phyloP scores from a whole-genome alignment of 1,140 invertebrate species.

The Lepidurus couesii region DNA sequence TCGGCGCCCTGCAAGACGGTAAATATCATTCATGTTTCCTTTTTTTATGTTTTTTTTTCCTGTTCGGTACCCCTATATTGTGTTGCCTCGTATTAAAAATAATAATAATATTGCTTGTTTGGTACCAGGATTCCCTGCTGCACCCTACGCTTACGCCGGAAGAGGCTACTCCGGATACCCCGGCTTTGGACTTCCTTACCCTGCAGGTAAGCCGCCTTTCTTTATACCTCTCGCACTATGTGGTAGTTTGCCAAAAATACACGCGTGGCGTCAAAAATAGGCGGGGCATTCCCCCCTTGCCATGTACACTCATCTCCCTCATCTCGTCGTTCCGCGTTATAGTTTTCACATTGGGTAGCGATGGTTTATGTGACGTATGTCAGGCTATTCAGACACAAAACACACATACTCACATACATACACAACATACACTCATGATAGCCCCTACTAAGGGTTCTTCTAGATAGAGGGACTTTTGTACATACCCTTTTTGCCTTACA shows the following conservation, averaged over 20 bases:
- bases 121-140: conserved; percentile 31
- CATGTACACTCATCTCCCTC: no score
- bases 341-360: no score
- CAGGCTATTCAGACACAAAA: not conserved
- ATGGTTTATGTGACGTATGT: not conserved
- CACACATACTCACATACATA: not conserved
- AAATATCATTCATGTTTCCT: not conserved
- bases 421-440: not conserved
- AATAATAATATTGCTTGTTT: not conserved
- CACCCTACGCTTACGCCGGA: conserved; percentile 32
- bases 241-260: no score
- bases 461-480: conserved; percentile 4
- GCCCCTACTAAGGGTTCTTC: not conserved
- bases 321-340: no score
- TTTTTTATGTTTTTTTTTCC: not conserved
- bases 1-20: conserved; percentile 34
- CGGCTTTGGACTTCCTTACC: conserved; percentile 34
- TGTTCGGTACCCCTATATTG: not conserved
- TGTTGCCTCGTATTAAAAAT: not conserved
- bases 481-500: not conserved
- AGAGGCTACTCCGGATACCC: conserved; percentile 33
- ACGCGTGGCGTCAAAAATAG: no score
- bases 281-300: no score
- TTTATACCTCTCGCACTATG: not conserved
- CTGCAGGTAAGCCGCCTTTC: conserved; percentile 30